Evolutionary conservation across 2,888 invertebrate species (phyloP).

Genomic region (Trissolcus japonicus): DNA sequence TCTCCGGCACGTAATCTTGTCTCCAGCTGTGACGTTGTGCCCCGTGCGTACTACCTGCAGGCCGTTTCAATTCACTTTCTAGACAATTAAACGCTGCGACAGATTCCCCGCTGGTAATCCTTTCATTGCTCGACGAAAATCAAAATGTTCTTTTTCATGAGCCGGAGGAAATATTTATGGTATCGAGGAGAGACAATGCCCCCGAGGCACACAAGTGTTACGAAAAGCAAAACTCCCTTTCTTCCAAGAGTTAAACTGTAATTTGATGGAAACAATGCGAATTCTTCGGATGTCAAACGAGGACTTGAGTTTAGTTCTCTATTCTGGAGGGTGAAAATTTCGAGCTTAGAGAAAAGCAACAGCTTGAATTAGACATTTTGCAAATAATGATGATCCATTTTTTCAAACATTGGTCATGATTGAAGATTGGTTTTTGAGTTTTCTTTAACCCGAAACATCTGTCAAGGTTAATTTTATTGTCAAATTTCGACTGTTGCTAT

Average conservation of each 20-base stretch:
- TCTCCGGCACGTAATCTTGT: constrained; percentile 47
- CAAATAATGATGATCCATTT: too few relatives aligned
- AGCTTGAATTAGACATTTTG: too few relatives aligned
- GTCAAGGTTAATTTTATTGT: too few relatives aligned
- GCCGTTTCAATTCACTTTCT: constrained; percentile 53
- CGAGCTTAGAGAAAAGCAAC: too few relatives aligned
- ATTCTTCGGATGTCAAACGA: neutral
- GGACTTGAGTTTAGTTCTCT: neutral
- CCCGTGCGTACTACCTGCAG: constrained; percentile 37
- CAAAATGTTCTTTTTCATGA: constrained; percentile 59
- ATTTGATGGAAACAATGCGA: constrained; percentile 8
- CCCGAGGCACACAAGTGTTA: constrained; percentile 13
- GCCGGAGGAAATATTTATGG: constrained; percentile 61
- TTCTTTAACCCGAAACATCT: too few relatives aligned
- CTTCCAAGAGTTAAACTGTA: constrained; percentile 9
- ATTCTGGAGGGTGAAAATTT: too few relatives aligned
- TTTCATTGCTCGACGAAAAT: constrained; percentile 61
- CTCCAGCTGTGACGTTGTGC: constrained; percentile 49
- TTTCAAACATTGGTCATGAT: too few relatives aligned
- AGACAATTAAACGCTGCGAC: constrained; percentile 61
- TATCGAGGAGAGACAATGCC: constrained; percentile 14
- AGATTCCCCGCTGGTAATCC: constrained; percentile 64
- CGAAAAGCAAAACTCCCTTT: constrained; percentile 5
- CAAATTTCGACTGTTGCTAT: too few relatives aligned
- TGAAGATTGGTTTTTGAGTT: too few relatives aligned